phyloP scores from a whole-genome alignment of 2,888 invertebrate species.

The Lochmaea capreae region DNA sequence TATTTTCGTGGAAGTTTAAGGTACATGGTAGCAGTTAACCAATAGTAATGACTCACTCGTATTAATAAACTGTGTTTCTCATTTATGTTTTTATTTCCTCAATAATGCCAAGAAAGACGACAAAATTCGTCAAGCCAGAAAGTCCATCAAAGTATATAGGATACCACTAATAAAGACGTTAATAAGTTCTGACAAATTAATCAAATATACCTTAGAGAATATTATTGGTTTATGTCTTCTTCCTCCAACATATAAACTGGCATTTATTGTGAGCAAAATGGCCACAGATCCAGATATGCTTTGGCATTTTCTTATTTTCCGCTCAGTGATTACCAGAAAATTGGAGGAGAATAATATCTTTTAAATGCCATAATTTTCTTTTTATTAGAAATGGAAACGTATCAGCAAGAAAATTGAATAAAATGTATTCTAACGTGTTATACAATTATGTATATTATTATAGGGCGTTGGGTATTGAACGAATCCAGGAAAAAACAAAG shows the following conservation, averaged over 20 bases:
- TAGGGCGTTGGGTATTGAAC: no score
- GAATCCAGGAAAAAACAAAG: no score
- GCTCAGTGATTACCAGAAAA: constrained; percentile 25
- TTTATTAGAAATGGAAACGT: neutral
- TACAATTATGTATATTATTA: no score
- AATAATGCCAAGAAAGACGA: constrained; percentile 20
- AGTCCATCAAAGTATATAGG: constrained; percentile 46
- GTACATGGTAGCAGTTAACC: neutral
- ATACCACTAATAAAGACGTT: constrained; percentile 56
- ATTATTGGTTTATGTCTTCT: constrained; percentile 53
- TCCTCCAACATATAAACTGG: constrained; percentile 43
- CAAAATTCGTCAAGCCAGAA: constrained; percentile 24
- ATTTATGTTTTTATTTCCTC: constrained; percentile 30
- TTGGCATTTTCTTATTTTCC: constrained; percentile 31
- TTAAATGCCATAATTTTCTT: neutral
- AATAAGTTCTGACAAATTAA: constrained; percentile 59
- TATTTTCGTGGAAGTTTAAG: neutral
- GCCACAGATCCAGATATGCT: constrained; percentile 33
- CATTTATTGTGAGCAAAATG: constrained; percentile 41
- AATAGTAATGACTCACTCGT: neutral
- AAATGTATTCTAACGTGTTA: no score
- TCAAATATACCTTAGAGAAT: constrained; percentile 56
- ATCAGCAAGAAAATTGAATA: no score
- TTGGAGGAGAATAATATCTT: constrained; percentile 15
- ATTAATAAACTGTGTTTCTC: constrained; percentile 17